These are phyloP conservation scores for Allolobophora icterica DNA, from an alignment of 2,888 invertebrate species.

Conservation along the genomic window DNA sequence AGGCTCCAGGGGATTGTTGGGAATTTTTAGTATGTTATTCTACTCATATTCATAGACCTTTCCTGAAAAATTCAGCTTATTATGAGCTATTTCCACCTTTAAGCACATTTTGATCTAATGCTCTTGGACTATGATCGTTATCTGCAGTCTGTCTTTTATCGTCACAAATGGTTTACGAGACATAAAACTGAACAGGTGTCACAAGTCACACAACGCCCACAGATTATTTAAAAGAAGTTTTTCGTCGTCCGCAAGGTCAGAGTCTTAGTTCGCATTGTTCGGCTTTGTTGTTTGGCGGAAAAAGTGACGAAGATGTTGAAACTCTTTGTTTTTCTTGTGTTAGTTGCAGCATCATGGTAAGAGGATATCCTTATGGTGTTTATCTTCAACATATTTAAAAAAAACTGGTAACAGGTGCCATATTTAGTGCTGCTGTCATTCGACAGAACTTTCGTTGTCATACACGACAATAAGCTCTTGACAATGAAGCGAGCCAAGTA, in stretches of 20 bases:
- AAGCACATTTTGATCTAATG: too few species aligned
- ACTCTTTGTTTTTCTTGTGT: neutral
- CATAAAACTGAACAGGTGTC: neutral
- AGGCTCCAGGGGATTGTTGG: too few species aligned
- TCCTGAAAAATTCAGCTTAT: too few species aligned
- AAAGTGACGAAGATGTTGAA: neutral
- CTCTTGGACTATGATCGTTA: too few species aligned
- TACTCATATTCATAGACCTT: too few species aligned
- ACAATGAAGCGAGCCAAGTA: too few species aligned
- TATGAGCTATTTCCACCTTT: too few species aligned
- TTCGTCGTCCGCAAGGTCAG: neutral
- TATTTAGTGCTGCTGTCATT: too few species aligned
- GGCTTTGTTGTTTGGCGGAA: neutral
- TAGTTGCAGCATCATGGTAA: neutral
- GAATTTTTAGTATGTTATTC: too few species aligned
- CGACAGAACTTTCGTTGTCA: too few species aligned
- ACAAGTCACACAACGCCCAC: constrained; percentile 1
- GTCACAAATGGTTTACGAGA: neutral
- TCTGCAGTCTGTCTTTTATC: neutral
- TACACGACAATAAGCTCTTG: too few species aligned
- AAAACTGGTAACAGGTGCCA: too few species aligned
- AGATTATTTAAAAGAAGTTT: neutral
- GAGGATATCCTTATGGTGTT: neutral
- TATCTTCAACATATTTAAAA: neutral
- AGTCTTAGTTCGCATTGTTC: neutral